Conservation (phyloP, 2,797 vertebrate genomes). For the Smutsia gigantea region DNA sequence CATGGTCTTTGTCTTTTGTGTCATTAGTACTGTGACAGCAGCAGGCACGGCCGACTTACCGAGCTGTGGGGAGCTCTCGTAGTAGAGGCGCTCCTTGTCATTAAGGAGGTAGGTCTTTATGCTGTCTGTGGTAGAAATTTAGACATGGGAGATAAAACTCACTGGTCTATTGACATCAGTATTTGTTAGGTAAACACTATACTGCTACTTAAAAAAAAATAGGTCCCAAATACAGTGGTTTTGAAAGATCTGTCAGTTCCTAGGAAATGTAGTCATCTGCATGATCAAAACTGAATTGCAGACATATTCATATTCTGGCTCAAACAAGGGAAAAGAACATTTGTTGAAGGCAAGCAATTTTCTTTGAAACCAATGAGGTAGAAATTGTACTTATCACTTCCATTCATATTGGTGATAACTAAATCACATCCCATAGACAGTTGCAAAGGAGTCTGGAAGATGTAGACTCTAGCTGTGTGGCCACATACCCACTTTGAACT, state of each 20-base stretch:
- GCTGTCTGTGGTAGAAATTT: slow-evolving; percentile 41
- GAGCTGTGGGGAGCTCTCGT: neutral
- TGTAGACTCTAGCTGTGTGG: neutral
- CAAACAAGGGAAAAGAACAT: neutral
- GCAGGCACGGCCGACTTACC: neutral
- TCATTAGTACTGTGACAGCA: neutral
- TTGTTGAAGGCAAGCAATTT: neutral
- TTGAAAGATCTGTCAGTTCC: slow-evolving; percentile 3
- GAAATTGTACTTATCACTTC: neutral
- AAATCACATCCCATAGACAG: neutral
- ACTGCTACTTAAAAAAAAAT: neutral
- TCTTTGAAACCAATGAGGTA: neutral
- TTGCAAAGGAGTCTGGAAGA: neutral
- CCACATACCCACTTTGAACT: neutral
- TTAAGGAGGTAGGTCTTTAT: slow-evolving; percentile 55
- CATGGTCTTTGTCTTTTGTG: neutral
- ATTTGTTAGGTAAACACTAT: slow-evolving; percentile 40
- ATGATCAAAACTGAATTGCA: neutral
- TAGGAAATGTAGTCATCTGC: neutral
- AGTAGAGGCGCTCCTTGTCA: neutral
- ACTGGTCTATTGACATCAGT: slow-evolving; percentile 42
- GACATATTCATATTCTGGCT: neutral
- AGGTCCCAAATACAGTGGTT: neutral
- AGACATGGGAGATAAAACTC: slow-evolving; percentile 19
- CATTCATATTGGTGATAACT: neutral